Evolutionary conservation across 2,113 vertebrate species (phyloP).

Genomic region (Turnix velox): DNA sequence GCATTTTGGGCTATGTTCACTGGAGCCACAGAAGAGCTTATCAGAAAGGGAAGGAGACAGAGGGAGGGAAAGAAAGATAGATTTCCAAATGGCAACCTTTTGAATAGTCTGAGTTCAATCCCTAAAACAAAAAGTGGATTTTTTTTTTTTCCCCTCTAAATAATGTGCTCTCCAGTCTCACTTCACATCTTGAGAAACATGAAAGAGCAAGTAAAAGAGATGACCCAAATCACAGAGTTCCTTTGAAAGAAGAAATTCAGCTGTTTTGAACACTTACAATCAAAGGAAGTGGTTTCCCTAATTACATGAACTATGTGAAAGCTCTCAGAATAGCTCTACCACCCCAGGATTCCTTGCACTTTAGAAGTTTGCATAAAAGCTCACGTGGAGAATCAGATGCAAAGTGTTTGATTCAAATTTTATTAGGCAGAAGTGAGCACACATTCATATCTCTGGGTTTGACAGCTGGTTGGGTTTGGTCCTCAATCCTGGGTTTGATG

Average conservation of each 20-base stretch:
- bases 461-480: slow-evolving; percentile 72
- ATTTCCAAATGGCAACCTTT: slow-evolving; percentile 75
- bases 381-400: slow-evolving; percentile 82
- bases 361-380: slow-evolving; percentile 88
- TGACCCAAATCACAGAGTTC: slow-evolving; percentile 85
- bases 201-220: slow-evolving; percentile 82
- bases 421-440: slow-evolving; percentile 77
- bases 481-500: slow-evolving; percentile 73
- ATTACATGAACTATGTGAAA: slow-evolving; percentile 85
- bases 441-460: slow-evolving; percentile 63
- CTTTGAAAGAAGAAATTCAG: slow-evolving; percentile 82
- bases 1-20: slow-evolving; percentile 63
- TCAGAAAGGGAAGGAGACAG: slow-evolving; percentile 70
- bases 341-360: slow-evolving; percentile 84
- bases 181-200: slow-evolving; percentile 81
- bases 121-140: slow-evolving; percentile 83
- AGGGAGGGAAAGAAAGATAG: slow-evolving; percentile 69
- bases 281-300: slow-evolving; percentile 87
- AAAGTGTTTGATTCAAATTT: slow-evolving; percentile 85
- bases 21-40: slow-evolving; percentile 57
- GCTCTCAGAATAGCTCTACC: slow-evolving; percentile 84
- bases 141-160: slow-evolving; percentile 75
- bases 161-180: slow-evolving; percentile 78
- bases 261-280: slow-evolving; percentile 88
- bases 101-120: slow-evolving; percentile 81